Percentiles rank a stretch among this genome's conserved stretches.
These are phyloP conservation scores for Ictalurus punctatus DNA, from an alignment of 2,113 vertebrate species.

Conservation along the genomic window DNA sequence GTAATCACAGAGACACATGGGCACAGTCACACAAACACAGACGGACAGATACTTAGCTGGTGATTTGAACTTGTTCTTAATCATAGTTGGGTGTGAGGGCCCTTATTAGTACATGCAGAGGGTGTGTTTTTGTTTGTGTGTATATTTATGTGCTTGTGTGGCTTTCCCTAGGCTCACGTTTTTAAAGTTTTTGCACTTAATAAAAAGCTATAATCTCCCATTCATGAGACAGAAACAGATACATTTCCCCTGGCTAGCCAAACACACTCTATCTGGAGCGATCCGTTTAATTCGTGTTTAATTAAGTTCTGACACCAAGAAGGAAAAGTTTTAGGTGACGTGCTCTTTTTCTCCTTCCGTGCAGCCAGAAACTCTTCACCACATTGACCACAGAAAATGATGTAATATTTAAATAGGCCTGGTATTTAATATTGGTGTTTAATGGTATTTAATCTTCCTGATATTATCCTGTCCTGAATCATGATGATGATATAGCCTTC, in stretches of 20 bases:
- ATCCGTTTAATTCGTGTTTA: too few species aligned
- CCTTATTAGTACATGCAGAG: not conserved
- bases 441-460: not conserved
- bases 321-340: not conserved
- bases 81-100: not conserved
- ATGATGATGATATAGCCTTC: not conserved
- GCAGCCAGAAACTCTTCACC: not conserved
- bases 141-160: too few species aligned
- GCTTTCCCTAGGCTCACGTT: too few species aligned
- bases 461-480: not conserved
- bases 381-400: not conserved
- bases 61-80: constrained; percentile 18
- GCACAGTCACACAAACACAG: not conserved
- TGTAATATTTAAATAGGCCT: not conserved
- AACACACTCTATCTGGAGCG: too few species aligned
- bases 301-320: not conserved
- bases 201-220: too few species aligned
- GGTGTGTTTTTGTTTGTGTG: not conserved
- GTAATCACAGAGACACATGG: not conserved
- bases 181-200: too few species aligned
- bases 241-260: too few species aligned
- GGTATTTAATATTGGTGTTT: too few species aligned
- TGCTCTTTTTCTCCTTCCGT: not conserved
- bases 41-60: constrained; percentile 12
- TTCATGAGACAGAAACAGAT: too few species aligned